Base-by-base conservation (phyloP, 2,113 vertebrate species). In the Pardalotus punctatus region DNA sequence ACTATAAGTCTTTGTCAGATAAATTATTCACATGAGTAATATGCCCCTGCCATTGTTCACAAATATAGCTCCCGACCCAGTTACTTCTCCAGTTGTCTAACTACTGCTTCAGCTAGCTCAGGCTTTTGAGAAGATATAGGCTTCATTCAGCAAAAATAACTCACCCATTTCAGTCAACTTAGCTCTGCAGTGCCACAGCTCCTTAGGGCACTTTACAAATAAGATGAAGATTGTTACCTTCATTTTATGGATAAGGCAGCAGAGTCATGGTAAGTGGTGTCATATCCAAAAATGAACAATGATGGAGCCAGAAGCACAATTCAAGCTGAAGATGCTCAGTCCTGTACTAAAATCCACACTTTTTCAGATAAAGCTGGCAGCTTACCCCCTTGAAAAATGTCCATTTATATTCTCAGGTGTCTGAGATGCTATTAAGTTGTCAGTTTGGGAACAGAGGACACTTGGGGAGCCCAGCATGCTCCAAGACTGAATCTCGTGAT, bases 11-110 rank as follows among this genome's bases (percentile, higher is more conserved):
- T 83, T 86, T 86, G 79, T 92, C 79, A 90, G 72, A 94, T 57
- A 66, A 96, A 92, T 93, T 81, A 84, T 74, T 93, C 76, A 81
- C 54, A 90, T 40, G 79, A 94, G 67, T 78, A 83, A 67, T 57
- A 66, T 5, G 8, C 74, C 35, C 35, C 78, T 56, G 64, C 8
- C 0, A 0, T 62, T 61, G 4, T 74, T 93, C 93, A 92, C 48
- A 96, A 94, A 88, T 33, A 88, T 15, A 93, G 38, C 51, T 95
- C 47, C 64, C 0, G 3, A 92, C 72, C 71, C 79, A 90, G 50
- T 70, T 95, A 82, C 40, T 92, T 88, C 60, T 95, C 54, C 64
- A 19, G 54, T 31, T 85, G 36, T 65, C 74, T 60, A 82, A 72
- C 84, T 73, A 40, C 50, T 72, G 47, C 38, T 77, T 91, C 50